A percentile compares a stretch with the other conserved stretches of the same genome.
phyloP scores from a whole-genome alignment of 1,140 invertebrate genomes.

The Dendrolimus kikuchii region DNA sequence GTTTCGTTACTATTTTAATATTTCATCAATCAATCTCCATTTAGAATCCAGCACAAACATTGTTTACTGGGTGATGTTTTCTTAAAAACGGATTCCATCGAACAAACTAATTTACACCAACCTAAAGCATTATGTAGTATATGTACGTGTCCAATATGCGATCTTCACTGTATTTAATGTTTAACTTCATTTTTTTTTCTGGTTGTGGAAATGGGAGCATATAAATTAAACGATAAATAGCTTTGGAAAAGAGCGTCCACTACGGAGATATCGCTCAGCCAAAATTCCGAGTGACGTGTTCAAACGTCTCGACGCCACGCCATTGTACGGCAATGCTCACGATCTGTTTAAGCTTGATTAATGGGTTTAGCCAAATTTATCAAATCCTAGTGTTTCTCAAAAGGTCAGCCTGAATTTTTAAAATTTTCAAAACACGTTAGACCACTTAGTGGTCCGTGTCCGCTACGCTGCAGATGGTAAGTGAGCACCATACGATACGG shows the following conservation, averaged over 20 bases:
- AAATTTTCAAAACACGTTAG: constrained; percentile 56
- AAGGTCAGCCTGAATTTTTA: constrained; percentile 39
- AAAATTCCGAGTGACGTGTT: constrained; percentile 13
- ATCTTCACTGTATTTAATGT: too few relatives aligned
- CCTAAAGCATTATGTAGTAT: not conserved
- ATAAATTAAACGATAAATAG: not conserved
- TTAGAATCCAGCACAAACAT: too few relatives aligned
- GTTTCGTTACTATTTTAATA: too few relatives aligned
- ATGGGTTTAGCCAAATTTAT: constrained; percentile 24
- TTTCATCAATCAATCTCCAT: too few relatives aligned
- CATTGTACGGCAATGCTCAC: constrained; percentile 19
- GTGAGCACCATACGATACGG: constrained; percentile 54
- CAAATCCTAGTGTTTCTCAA: constrained; percentile 31
- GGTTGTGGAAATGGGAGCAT: too few relatives aligned
- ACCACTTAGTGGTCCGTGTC: constrained; percentile 53
- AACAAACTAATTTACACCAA: constrained; percentile 1
- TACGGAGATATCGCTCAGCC: not conserved
- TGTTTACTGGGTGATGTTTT: too few relatives aligned
- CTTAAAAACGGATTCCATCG: too few relatives aligned
- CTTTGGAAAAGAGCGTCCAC: not conserved
- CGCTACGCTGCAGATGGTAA: constrained; percentile 34
- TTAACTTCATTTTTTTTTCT: too few relatives aligned
- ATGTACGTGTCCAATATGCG: too few relatives aligned
- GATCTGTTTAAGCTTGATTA: constrained; percentile 42
- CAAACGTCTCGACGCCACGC: constrained; percentile 19